Evolutionary conservation across 2,888 invertebrate species (phyloP), one percentile per base, ranked within the genome.

Genomic region (Drosophila mimetica): DNA sequence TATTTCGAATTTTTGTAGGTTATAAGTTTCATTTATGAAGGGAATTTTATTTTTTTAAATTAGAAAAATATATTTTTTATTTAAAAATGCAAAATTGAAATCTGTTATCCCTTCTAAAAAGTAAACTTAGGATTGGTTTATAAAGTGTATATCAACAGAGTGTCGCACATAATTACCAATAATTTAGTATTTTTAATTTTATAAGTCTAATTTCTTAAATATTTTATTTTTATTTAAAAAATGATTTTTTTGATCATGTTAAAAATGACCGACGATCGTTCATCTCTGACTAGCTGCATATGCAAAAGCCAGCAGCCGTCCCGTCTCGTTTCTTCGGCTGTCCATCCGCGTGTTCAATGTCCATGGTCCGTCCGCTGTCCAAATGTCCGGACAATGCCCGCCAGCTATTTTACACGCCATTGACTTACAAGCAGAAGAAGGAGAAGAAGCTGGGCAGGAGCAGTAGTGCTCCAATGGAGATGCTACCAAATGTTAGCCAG

Each of bases 341-440:
- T 65, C 61, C 22, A 37, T 52, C 39, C 47, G 41, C 9, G 25
- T 16, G 30, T 30, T 9, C 46, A 30, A 18, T 16, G 30, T 30
- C n/a, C 46, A 30, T 16, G 16, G 32, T 54, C 52, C 52, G 47
- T 63, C 50, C 55, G 28, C 30, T 58, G 55, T 58, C 59, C 47
- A 59, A 20, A 41, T 36, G 71, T 77, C 73, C 53, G 61, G 36
- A 50, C 71, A 63, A 67, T 85, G 70, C 70, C 75, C 71, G 71
- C 73, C 79, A 83, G 86, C 79, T 79, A 81, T 86, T 86, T 80
- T 80, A 83, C 81, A 86, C 86, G 74, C 83, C 86, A 86, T 80
- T 83, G 83, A 83, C 65, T 73, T 78, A 73, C 80, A 85, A 84
- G 83, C 79, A 75, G 72, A 59, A 44, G 70, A 2, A 4, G 25